Percentiles rank a stretch among this genome's conserved stretches.
phyloP scores from a whole-genome alignment of 2,113 vertebrate genomes.

The Varanus salvator region DNA sequence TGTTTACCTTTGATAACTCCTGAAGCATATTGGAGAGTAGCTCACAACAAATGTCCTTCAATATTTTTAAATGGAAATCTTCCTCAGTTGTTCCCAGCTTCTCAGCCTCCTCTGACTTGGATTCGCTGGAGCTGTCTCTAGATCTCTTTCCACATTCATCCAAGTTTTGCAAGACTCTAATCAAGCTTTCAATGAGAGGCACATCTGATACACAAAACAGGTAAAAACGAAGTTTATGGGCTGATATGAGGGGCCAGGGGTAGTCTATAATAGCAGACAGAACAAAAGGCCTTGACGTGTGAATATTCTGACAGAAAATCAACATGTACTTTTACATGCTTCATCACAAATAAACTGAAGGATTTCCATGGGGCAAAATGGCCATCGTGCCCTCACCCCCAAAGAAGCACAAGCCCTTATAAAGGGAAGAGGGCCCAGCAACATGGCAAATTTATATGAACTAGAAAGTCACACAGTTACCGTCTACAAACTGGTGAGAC shows the following conservation, averaged over 20 bases:
- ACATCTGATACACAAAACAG: conserved; percentile 73
- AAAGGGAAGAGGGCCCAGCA: neutral
- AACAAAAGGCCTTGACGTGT: conserved; percentile 11
- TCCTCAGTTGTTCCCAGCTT: conserved; percentile 62
- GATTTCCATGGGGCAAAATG: neutral
- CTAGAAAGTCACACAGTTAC: neutral
- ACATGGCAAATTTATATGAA: neutral
- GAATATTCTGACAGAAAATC: neutral
- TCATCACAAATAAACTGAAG: neutral
- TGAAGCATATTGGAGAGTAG: conserved; percentile 87
- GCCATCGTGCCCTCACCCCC: no score
- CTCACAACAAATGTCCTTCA: conserved; percentile 89
- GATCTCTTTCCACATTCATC: conserved; percentile 76
- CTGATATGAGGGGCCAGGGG: neutral
- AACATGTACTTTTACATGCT: no score
- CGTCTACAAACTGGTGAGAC: neutral
- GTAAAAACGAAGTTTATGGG: conserved; percentile 31
- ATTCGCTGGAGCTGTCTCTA: conserved; percentile 54
- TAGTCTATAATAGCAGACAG: neutral
- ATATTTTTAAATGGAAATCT: conserved; percentile 86
- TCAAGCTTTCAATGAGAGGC: conserved; percentile 84
- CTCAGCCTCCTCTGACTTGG: conserved; percentile 54
- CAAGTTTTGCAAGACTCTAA: conserved; percentile 85
- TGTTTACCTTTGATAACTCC: conserved; percentile 80
- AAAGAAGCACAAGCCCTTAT: neutral